phyloP scores from a whole-genome alignment of 2,113 vertebrate species.

The Dendropsophus ebraccatus region DNA sequence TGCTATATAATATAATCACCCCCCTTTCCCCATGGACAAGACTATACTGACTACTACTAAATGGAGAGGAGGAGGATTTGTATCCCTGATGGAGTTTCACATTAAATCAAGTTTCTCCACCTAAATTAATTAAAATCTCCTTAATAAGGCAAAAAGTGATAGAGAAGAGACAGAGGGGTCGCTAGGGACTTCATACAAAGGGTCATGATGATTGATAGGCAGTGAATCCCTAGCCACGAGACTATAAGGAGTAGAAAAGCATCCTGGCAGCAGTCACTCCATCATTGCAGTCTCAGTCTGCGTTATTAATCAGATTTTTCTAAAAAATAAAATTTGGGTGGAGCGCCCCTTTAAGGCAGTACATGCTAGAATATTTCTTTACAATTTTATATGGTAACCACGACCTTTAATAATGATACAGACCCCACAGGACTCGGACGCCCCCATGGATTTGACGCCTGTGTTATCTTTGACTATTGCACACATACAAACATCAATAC shows the following conservation, averaged over 20 bases:
- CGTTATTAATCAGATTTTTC: not conserved
- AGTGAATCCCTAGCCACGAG: too few relatives aligned
- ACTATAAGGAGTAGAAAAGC: not conserved
- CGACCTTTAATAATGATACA: too few relatives aligned
- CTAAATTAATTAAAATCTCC: too few relatives aligned
- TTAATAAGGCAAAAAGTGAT: too few relatives aligned
- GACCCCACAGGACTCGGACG: not conserved
- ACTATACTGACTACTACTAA: not conserved
- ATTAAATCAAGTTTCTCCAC: too few relatives aligned
- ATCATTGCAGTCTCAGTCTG: not conserved
- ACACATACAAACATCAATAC: not conserved
- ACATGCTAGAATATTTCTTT: not conserved
- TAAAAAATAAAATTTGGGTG: not conserved
- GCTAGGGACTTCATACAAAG: too few relatives aligned
- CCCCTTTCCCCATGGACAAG: not conserved
- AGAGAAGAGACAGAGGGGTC: too few relatives aligned
- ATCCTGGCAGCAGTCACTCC: not conserved
- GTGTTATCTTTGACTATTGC: not conserved
- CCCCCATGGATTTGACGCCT: not conserved
- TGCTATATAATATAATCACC: too few relatives aligned
- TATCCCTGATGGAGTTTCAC: too few relatives aligned
- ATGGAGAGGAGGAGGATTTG: too few relatives aligned
- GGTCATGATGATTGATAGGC: too few relatives aligned
- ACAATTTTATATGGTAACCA: not conserved
- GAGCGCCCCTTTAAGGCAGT: conserved; percentile 3